These are phyloP conservation scores for mouse (Mus musculus) DNA, from an alignment of 2,113 vertebrate genomes.

Conservation along the genomic window DNA sequence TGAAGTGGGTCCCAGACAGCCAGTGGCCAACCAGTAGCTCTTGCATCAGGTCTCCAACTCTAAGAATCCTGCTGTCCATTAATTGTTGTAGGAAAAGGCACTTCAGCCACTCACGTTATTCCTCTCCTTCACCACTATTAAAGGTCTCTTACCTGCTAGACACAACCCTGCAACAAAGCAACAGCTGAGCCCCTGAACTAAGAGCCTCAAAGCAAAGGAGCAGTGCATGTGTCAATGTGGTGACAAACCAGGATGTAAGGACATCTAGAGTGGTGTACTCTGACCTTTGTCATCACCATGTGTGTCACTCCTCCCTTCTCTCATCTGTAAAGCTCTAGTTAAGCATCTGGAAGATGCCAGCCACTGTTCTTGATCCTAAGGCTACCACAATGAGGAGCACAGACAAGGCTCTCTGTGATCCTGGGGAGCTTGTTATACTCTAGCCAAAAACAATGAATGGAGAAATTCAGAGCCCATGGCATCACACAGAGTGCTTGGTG, in stretches of 20 bases:
- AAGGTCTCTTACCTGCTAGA: neutral
- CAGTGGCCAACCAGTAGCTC: neutral
- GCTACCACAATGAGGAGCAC: neutral
- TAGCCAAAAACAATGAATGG: neutral
- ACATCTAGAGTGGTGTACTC: neutral
- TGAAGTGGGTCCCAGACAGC: neutral
- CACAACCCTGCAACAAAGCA: fast-evolving
- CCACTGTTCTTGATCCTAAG: neutral
- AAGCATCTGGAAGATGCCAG: neutral
- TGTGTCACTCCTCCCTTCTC: neutral
- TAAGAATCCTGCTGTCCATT: neutral
- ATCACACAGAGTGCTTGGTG: neutral
- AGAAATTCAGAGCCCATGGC: neutral
- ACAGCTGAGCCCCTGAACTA: fast-evolving
- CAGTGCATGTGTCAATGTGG: neutral
- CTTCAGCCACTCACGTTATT: neutral
- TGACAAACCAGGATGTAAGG: neutral
- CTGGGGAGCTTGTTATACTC: neutral
- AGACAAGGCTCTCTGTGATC: neutral
- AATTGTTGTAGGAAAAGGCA: neutral
- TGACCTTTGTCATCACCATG: neutral
- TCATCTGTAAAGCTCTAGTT: neutral
- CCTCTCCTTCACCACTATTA: neutral
- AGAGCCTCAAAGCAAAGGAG: neutral
- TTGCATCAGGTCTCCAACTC: neutral